Evolutionary conservation across 2,888 invertebrate species (phyloP).

Genomic region (Rosalia funebris): DNA sequence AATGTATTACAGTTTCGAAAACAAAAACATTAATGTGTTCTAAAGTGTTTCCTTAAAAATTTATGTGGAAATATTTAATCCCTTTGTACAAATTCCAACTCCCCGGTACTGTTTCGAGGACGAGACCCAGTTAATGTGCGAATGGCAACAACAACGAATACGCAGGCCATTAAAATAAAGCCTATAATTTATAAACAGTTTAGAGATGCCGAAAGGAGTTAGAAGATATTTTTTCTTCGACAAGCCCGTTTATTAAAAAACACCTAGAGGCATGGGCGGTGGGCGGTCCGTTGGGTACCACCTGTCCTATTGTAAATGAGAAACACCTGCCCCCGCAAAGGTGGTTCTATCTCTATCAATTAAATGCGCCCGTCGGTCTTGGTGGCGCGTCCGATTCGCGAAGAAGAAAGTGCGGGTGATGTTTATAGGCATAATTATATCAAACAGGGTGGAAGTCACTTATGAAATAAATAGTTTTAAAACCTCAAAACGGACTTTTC

Average conservation of each 20-base stretch:
- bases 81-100: too few relatives aligned
- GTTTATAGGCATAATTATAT: too few relatives aligned
- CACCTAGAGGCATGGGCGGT: slow-evolving; percentile 9
- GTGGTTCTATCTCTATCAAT: slow-evolving; percentile 28
- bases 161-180: not conserved
- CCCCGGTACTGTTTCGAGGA: too few relatives aligned
- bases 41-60: too few relatives aligned
- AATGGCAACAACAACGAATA: not conserved
- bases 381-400: not conserved
- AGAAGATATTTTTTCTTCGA: slow-evolving; percentile 2
- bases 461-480: too few relatives aligned
- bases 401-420: too few relatives aligned
- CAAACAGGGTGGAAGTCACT: too few relatives aligned
- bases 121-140: not conserved
- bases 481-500: too few relatives aligned
- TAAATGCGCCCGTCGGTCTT: not conserved
- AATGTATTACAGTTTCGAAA: too few relatives aligned
- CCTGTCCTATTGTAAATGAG: slow-evolving; percentile 28
- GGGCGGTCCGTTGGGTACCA: slow-evolving; percentile 30
- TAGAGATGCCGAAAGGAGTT: slow-evolving; percentile 2
- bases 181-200: slow-evolving; percentile 19
- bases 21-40: too few relatives aligned
- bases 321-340: slow-evolving; percentile 39
- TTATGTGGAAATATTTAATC: too few relatives aligned
- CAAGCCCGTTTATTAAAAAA: slow-evolving; percentile 9